Conservation (phyloP, 2,797 vertebrate species). For the Monodelphis domestica region DNA sequence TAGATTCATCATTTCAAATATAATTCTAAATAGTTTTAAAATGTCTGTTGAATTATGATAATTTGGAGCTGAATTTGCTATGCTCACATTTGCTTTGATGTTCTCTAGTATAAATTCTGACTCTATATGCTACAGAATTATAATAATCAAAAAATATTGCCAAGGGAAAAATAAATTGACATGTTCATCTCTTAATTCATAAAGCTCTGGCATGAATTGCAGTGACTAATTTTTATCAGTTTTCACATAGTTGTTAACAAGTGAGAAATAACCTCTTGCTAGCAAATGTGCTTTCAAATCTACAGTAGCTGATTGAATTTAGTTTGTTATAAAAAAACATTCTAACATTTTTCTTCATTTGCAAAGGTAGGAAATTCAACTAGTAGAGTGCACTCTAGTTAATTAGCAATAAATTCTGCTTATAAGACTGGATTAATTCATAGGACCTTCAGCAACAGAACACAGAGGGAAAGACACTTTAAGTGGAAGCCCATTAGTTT, state of each 20-base stretch:
- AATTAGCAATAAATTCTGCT: not conserved
- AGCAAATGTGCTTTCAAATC: constrained; percentile 28
- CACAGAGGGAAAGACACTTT: not conserved
- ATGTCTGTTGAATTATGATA: not conserved
- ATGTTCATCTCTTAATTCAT: constrained; percentile 14
- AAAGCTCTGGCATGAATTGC: not conserved
- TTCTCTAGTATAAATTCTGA: not conserved
- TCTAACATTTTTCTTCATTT: not conserved
- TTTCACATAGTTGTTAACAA: constrained; percentile 7
- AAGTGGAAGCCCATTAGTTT: not conserved
- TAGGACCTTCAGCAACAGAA: not conserved
- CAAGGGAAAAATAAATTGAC: constrained; percentile 20
- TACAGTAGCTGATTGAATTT: constrained; percentile 13
- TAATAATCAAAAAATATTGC: not conserved
- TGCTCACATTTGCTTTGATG: not conserved
- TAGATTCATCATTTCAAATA: not conserved
- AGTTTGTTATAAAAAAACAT: not conserved
- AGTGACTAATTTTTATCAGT: not conserved
- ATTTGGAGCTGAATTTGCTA: not conserved
- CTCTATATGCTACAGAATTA: not conserved
- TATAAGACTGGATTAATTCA: not conserved
- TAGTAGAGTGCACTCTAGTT: not conserved
- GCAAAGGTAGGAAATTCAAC: constrained; percentile 4
- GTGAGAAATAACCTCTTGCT: not conserved
- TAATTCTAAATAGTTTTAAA: not conserved